Percentiles rank a stretch among this genome's conserved stretches.
Evolutionary conservation across 2,113 vertebrate genomes (phyloP).

Genomic region (Himantopus leucocephalus): DNA sequence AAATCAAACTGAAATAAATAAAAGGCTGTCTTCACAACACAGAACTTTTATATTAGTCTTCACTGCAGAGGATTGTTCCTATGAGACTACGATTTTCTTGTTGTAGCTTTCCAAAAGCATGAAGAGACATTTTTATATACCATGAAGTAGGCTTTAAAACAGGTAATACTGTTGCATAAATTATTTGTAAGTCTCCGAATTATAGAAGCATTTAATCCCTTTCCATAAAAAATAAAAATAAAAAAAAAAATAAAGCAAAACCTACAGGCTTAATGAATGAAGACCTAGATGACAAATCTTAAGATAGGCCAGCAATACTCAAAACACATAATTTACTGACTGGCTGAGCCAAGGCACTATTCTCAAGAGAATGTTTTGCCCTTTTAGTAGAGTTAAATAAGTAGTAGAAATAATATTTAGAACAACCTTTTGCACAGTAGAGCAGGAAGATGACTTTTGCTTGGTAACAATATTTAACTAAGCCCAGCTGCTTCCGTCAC

Average conservation of each 20-base stretch:
- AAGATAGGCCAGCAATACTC: not conserved
- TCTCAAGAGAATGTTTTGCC: not conserved
- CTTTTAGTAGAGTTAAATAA: not conserved
- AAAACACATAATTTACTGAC: not conserved
- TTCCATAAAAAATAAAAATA: not conserved
- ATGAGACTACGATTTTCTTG: not conserved
- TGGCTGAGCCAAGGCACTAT: not conserved
- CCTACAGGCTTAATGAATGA: not conserved
- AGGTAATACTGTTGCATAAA: not conserved
- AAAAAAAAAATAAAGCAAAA: not conserved
- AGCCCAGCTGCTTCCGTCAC: not conserved
- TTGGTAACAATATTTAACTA: not conserved
- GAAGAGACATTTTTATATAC: not conserved
- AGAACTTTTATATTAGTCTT: not conserved
- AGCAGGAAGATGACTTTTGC: not conserved
- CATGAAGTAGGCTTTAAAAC: not conserved
- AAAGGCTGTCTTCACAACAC: not conserved
- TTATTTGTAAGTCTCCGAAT: not conserved
- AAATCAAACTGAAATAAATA: not conserved
- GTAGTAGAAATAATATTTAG: slow-evolving; percentile 7
- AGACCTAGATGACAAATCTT: not conserved
- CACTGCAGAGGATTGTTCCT: not conserved
- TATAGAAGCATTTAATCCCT: not conserved
- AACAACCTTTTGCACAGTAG: not conserved
- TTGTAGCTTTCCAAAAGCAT: not conserved